A percentile compares a stretch with the other conserved stretches of the same genome.
Evolutionary conservation across 1,140 invertebrate species (phyloP).

Genomic region (Hydropsyche tenuis): DNA sequence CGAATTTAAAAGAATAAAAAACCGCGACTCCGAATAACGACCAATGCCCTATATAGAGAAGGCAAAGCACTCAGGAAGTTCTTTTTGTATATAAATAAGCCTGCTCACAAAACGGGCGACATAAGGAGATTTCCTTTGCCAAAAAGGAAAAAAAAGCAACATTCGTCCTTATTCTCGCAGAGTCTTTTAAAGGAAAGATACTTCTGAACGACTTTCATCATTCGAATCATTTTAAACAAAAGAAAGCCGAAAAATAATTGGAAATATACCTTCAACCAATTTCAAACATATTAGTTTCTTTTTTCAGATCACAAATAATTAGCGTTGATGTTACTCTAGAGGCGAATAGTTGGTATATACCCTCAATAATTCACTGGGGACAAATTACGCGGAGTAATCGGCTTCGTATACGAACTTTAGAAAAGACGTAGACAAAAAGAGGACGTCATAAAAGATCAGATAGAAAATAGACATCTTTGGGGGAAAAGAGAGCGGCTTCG

Average conservation of each 20-base stretch:
- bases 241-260: no score
- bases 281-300: no score
- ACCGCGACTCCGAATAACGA: neutral
- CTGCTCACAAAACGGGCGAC: conserved; percentile 1
- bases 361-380: neutral
- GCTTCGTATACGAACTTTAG: neutral
- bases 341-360: neutral
- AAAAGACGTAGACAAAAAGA: no score
- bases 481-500: no score
- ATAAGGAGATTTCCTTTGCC: neutral
- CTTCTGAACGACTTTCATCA: no score
- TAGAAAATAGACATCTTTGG: no score
- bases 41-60: neutral
- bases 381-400: conserved; percentile 9
- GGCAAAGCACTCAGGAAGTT: conserved; percentile 1
- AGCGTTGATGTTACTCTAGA: no score
- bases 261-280: no score
- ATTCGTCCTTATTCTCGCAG: conserved; percentile 2
- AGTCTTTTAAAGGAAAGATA: conserved; percentile 2
- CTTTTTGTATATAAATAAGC: conserved; percentile 3
- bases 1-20: conserved; percentile 6
- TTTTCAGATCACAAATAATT: no score
- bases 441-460: no score
- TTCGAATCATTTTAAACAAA: no score
- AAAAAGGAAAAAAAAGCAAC: neutral